These are phyloP conservation scores for Ectemnius continuus DNA, from an alignment of 2,888 invertebrate genomes.

Conservation along the genomic window DNA sequence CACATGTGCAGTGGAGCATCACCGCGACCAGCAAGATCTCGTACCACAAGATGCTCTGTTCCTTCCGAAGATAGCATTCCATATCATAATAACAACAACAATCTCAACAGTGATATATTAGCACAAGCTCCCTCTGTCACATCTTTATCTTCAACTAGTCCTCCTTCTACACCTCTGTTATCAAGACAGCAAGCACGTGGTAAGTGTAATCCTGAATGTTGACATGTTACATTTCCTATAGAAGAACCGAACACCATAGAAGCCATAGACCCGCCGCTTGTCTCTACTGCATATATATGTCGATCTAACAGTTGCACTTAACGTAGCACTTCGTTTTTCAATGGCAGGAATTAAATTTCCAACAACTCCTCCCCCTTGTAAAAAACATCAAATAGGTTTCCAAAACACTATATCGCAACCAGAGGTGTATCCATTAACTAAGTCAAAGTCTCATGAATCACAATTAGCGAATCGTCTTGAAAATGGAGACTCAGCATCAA, in stretches of 20 bases:
- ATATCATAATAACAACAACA: slow-evolving; percentile 75
- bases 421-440: slow-evolving; percentile 84
- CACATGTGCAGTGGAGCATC: slow-evolving; percentile 79
- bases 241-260: background rate
- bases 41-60: slow-evolving; percentile 80
- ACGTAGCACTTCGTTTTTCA: slow-evolving; percentile 18
- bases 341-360: slow-evolving; percentile 84
- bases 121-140: slow-evolving; percentile 79
- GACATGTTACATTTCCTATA: background rate
- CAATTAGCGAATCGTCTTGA: slow-evolving; percentile 86
- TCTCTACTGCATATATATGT: slow-evolving; percentile 2
- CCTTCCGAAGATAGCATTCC: slow-evolving; percentile 81
- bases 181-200: slow-evolving; percentile 66
- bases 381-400: slow-evolving; percentile 84
- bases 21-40: slow-evolving; percentile 79
- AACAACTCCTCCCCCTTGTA: slow-evolving; percentile 89
- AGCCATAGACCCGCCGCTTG: background rate
- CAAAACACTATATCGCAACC: slow-evolving; percentile 71
- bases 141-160: slow-evolving; percentile 79
- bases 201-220: slow-evolving; percentile 35
- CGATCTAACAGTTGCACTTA: slow-evolving; percentile 8
- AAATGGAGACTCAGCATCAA: slow-evolving; percentile 76
- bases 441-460: slow-evolving; percentile 95
- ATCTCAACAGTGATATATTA: slow-evolving; percentile 71
- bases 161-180: slow-evolving; percentile 73